Percentiles rank a stretch among this genome's conserved stretches.
These are phyloP conservation scores for Pseudochaenichthys georgianus DNA, from an alignment of 2,797 vertebrate genomes.

Conservation along the genomic window DNA sequence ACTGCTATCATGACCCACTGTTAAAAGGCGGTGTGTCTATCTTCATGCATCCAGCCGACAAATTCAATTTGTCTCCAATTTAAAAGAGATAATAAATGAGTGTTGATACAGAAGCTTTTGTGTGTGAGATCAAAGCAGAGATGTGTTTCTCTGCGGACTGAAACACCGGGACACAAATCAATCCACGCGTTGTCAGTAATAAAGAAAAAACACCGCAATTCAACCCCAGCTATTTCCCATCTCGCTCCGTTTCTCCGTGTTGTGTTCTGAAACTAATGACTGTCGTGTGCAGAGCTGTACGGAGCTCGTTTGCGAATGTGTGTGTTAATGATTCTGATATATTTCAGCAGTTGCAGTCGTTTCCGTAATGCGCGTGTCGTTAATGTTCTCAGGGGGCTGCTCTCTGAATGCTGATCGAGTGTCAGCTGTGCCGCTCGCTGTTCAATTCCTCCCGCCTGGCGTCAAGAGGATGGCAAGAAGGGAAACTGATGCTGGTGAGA, in stretches of 20 bases:
- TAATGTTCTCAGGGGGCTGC: constrained; percentile 34
- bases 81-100: constrained; percentile 49
- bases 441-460: constrained; percentile 16
- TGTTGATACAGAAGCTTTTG: constrained; percentile 48
- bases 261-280: constrained; percentile 37
- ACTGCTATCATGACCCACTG: neutral
- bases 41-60: constrained; percentile 3
- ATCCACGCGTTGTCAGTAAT: neutral
- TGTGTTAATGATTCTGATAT: constrained; percentile 48
- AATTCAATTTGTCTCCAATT: constrained; percentile 34
- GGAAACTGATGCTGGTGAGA: neutral
- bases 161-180: constrained; percentile 41
- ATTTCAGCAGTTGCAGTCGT: constrained; percentile 32
- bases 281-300: neutral
- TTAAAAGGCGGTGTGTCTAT: constrained; percentile 5
- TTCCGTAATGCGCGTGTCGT: constrained; percentile 37
- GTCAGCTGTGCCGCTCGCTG: too few species aligned
- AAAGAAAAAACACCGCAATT: constrained; percentile 14
- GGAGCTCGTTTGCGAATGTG: constrained; percentile 43
- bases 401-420: too few species aligned
- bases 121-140: constrained; percentile 50
- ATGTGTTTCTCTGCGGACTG: constrained; percentile 51
- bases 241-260: neutral
- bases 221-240: neutral
- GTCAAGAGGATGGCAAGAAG: neutral